phyloP scores from a whole-genome alignment of 2,888 invertebrate genomes.

The Cosmia pyralina region DNA sequence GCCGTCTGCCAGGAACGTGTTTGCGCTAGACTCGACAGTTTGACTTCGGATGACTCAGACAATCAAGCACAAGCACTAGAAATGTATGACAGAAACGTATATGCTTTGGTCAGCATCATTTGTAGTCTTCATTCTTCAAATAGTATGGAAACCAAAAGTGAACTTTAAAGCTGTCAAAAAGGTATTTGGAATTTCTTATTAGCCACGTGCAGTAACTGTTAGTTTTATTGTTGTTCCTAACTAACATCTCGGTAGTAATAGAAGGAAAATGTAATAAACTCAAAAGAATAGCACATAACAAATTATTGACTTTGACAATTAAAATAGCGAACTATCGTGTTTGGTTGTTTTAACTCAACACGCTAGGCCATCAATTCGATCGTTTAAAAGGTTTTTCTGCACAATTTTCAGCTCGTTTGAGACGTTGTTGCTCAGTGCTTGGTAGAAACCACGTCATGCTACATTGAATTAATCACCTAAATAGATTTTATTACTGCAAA shows the following conservation, averaged over 20 bases:
- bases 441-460: slow-evolving; percentile 75
- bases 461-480: slow-evolving; percentile 83
- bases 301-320: slow-evolving; percentile 55
- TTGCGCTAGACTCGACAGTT: slow-evolving; percentile 58
- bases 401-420: slow-evolving; percentile 59
- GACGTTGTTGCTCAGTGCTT: slow-evolving; percentile 57
- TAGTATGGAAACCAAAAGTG: neutral
- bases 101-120: neutral
- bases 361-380: slow-evolving; percentile 61
- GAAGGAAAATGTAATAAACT: slow-evolving; percentile 44
- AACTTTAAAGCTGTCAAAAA: neutral
- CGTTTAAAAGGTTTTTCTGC: slow-evolving; percentile 66
- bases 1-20: slow-evolving; percentile 65
- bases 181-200: neutral
- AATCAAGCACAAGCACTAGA: neutral
- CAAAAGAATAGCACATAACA: slow-evolving; percentile 58
- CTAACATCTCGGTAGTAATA: neutral
- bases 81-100: neutral
- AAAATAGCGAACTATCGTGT: slow-evolving; percentile 51
- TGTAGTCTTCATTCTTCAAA: slow-evolving; percentile 2
- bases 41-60: slow-evolving; percentile 46
- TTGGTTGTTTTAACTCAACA: slow-evolving; percentile 66
- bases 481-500: slow-evolving; percentile 86
- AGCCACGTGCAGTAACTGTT: slow-evolving; percentile 18
- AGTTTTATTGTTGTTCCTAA: slow-evolving; percentile 5